Evolutionary conservation across 2,797 vertebrate species (phyloP).

Genomic region (Sciurus carolinensis): DNA sequence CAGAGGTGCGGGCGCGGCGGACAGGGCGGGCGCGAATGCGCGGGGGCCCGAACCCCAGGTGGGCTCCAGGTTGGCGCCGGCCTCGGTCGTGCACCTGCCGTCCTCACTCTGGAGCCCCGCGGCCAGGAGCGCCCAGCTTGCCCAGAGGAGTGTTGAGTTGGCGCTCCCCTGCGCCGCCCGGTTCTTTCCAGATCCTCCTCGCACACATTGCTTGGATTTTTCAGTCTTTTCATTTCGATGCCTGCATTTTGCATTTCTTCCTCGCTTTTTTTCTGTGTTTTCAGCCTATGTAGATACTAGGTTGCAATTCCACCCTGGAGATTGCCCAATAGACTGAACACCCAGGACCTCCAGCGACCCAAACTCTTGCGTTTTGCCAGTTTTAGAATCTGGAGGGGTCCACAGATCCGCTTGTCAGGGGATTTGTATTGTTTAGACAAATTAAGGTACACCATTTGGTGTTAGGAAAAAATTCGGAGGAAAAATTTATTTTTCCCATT

Average conservation of each 20-base stretch:
- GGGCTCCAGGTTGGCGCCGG: not conserved
- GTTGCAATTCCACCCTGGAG: not conserved
- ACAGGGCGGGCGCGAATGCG: conserved; percentile 18
- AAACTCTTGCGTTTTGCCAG: not conserved
- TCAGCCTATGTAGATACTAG: not conserved
- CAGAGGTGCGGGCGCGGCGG: conserved; percentile 91
- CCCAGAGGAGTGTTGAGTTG: not conserved
- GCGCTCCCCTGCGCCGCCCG: not conserved
- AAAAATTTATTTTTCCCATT: conserved; percentile 8
- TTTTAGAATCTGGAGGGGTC: not conserved
- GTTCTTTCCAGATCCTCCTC: not conserved
- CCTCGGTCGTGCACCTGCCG: not conserved
- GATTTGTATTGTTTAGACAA: not conserved
- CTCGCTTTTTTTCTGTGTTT: not conserved
- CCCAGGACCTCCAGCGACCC: not conserved
- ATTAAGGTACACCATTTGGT: not conserved
- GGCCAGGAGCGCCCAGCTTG: not conserved
- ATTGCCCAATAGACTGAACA: no score
- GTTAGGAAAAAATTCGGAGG: conserved; percentile 1
- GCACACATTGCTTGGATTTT: not conserved
- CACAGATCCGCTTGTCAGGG: not conserved
- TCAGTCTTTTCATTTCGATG: not conserved
- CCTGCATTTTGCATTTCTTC: not conserved
- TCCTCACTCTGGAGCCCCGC: not conserved
- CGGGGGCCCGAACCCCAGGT: not conserved